Base-by-base conservation (phyloP, 2,888 invertebrate genomes). In the Polyommatus icarus region DNA sequence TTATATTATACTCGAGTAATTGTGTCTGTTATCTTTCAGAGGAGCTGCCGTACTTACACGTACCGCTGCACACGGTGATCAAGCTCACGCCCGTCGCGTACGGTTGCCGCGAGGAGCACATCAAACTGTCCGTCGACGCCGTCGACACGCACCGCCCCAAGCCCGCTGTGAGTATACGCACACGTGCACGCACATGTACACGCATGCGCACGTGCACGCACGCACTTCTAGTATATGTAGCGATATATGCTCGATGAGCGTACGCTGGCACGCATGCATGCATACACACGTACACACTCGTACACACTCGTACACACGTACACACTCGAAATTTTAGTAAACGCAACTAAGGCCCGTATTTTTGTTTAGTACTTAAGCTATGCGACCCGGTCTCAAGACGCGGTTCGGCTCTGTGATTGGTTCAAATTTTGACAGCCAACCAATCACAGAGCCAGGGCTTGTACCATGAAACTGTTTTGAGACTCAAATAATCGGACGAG, bases 41-140 rank as follows among this genome's bases (percentile, higher is more conserved):
- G 86, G 98, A 98, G 91, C 94, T 98, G 82, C 98, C 98, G 5
- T 98, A 98, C 90, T 94, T 98, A 77, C 96, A 97, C 92, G 98
- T 98, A 83, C 98, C 98, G 8, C 94, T 98, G 79, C 99, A 99
- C 93, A 98, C 99, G 76, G 97, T 99, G 84, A 98, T 99, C 88
- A 99, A 99, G 92, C 93, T 99, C 87, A 99, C 99, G 29, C 99
- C 99, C 3, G 98, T 99, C 54, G 99, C 99, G 57, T 99, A 99
- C 90, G 99, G 99, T 67, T 99, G 99, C 91, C 97, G 98, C 85
- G 97, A 99, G 88, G 99, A 99, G 88, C 97, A 98, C 91, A 97
- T 99, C 88, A 96, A 96, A 87, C 95, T 99, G 82, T 97, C 98
- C 67, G 97, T 99, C 77, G 97, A 97, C 79, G 99, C 99, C 80